phyloP scores from a whole-genome alignment of 1,140 invertebrate genomes.

The Meloidogyne floridensis region DNA sequence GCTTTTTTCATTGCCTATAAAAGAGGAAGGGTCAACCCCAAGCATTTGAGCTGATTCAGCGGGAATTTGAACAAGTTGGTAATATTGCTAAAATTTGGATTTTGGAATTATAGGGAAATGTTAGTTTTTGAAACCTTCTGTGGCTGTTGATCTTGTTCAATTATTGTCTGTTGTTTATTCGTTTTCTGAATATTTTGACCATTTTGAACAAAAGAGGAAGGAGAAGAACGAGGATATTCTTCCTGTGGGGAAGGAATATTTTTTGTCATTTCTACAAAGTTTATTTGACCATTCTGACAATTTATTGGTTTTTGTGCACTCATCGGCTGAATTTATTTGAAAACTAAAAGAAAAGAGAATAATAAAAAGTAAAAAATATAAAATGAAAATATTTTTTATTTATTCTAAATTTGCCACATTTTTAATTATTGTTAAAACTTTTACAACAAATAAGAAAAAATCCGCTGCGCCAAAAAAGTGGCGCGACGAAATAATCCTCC shows the following conservation, averaged over 20 bases:
- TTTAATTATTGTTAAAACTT: not conserved
- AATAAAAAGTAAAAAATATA: not conserved
- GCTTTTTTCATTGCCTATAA: not conserved
- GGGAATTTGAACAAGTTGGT: constrained; percentile 4
- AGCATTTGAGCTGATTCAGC: not conserved
- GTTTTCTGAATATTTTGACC: not conserved
- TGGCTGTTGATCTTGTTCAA: not conserved
- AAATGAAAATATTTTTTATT: too few species aligned
- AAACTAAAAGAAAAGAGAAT: not conserved
- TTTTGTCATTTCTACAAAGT: not conserved
- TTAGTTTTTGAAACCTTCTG: not conserved
- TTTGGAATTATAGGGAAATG: too few species aligned
- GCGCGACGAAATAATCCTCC: not conserved
- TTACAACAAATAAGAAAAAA: not conserved
- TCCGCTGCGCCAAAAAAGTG: not conserved
- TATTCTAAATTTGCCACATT: not conserved
- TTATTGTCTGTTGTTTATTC: not conserved
- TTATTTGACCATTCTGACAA: not conserved
- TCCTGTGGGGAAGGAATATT: not conserved
- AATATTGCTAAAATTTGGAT: not conserved
- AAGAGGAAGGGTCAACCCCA: not conserved
- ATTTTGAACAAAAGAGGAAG: not conserved
- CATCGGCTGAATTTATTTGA: not conserved
- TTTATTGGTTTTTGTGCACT: not conserved
- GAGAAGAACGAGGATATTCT: not conserved